Evolutionary conservation across 2,888 invertebrate species (phyloP), one percentile per base, ranked within the genome.

Genomic region (Brachypalpus laphriformis): DNA sequence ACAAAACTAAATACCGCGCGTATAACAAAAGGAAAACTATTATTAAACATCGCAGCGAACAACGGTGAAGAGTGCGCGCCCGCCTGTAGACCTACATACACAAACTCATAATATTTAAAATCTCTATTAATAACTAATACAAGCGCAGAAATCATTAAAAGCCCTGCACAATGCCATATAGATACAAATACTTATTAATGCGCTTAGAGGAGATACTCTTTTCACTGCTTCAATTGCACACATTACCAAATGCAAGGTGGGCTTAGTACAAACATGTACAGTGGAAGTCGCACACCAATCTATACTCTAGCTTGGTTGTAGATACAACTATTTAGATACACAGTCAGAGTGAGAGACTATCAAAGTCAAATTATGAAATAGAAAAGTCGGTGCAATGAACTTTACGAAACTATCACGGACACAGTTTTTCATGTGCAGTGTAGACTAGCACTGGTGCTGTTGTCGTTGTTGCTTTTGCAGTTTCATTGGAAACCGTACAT

Each of bases 301-400:
- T 16, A 76, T 28, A 74, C 34, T 8, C 31, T 56, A 16, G 25
- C 42, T 47, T 8, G 9, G 31, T 66, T n/a, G 45, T 59, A 61
- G 61, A 80, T 61, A 74, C 68, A 66, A 74, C 28, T 70, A 42
- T 82, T 65, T 18, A 66, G 59, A 66, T 83, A 83, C 78, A 74
- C 57, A 71, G 42, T 20, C 59, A 56, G 45, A 66, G 68, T 42
- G 80, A 83, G 80, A 83, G 68, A 80, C 74, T 83, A 83, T 80
- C 83, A 83, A 83, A 83, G 83, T 83, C 83, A 83, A 83, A 83
- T 83, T 83, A 83, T 83, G 83, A 83, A 75, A 80, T 80, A 83
- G 70, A 80, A 75, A 83, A 80, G 80, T 83, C 68, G 34, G 83
- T 83, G 74, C 83, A 83, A 74, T 83, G 83, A 83, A 80, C 80